Base-by-base conservation (phyloP, 2,113 vertebrate genomes). In the Nymphicus hollandicus region DNA sequence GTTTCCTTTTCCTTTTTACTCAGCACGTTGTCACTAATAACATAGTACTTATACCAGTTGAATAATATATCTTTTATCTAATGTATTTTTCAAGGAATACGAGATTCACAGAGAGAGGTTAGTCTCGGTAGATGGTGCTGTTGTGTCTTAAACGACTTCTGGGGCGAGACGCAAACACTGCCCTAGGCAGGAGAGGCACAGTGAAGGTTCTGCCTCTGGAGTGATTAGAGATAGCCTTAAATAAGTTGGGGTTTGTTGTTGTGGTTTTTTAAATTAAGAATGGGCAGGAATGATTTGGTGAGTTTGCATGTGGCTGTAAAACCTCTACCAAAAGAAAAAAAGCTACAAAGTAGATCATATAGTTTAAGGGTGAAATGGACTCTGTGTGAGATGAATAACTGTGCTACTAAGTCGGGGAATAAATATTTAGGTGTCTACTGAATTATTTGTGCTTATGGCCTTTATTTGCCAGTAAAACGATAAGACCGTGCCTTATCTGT, bases 71-170 rank as follows among this genome's bases (percentile, higher is more conserved):
- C 1, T 11, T 60, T 65, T 41, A 16, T 14, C 46, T 44, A 27
- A 35, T 3, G 2, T 7, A 6, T n/a, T 74, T 63, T 53, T 25
- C 25, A 52, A 50, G 27, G 18, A 24, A 2, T 19, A 4, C 4
- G 11, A 18, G 47, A 11, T 33, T 81, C n/a, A 5, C 18, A 31
- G 68, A 31, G 3, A 37, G 68, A 47, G 6, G 8, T 31, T 43
- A 12, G 25, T 47, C 76, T 72, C 89, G 6, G 82, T 88, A 97
- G 86, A 56, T 96, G 94, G 88, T 97, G 87, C 91, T 96, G 41
- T 79, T 94, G 91, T 58, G 79, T 87, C 46, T 96, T 47, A 39
- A 95, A 96, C 61, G 27, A 3, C 27, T 66, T 52, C 50, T 13
- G 69, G 52, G 28, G 58, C 7, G 24, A 1, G 33, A 16, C 12